A percentile compares a stretch with the other conserved stretches of the same genome.
Evolutionary conservation across 2,113 vertebrate species (phyloP).

Genomic region (crab-eating macaque (Macaca fascicularis)): DNA sequence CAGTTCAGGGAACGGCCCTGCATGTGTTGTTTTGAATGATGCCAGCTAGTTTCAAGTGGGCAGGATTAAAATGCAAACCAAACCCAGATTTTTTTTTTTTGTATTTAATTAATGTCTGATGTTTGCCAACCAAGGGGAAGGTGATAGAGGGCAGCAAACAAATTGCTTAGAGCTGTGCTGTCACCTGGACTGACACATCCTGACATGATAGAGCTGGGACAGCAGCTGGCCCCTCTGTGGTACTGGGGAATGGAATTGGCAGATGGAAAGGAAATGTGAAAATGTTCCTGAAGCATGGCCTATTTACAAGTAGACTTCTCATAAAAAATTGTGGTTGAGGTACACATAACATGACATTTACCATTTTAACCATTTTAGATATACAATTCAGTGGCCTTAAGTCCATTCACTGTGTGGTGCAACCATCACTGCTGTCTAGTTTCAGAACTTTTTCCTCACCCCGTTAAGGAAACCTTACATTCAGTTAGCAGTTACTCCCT

Average conservation of each 20-base stretch:
- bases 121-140: slow-evolving; percentile 48
- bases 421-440: not conserved
- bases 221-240: not conserved
- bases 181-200: slow-evolving; percentile 33
- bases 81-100: slow-evolving; percentile 25
- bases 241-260: not conserved
- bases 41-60: slow-evolving; percentile 61
- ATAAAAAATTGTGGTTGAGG: not conserved
- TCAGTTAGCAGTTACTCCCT: not conserved
- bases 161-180: slow-evolving; percentile 13
- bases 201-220: not conserved
- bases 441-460: not conserved
- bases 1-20: slow-evolving; percentile 38
- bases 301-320: not conserved
- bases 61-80: slow-evolving; percentile 60
- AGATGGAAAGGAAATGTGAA: not conserved
- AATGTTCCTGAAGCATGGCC: not conserved
- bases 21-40: slow-evolving; percentile 32
- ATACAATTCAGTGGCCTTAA: not conserved
- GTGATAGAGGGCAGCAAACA: not conserved
- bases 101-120: not conserved
- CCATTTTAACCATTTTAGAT: not conserved
- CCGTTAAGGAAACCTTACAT: not conserved
- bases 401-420: not conserved
- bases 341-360: not conserved